Conservation (phyloP, 2,888 invertebrate species). For the Orthonevra nobilis region DNA sequence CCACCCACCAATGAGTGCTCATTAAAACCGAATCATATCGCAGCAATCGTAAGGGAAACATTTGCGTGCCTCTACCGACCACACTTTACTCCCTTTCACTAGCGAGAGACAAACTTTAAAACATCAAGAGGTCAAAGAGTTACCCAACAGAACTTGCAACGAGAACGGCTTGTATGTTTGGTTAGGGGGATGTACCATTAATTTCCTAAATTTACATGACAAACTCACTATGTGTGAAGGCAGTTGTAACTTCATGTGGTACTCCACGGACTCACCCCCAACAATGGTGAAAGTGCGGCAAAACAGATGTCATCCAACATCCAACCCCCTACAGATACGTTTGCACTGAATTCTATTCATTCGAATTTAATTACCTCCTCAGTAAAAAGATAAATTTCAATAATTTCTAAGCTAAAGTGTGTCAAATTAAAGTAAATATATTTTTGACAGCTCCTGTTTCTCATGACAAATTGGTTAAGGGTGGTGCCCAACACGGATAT, state of each 20-base stretch:
- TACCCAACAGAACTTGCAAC: neutral
- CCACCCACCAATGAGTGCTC: conserved; percentile 48
- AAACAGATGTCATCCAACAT: conserved; percentile 64
- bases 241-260: conserved; percentile 61
- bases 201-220: conserved; percentile 50
- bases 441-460: conserved; percentile 38
- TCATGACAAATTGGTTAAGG: conserved; percentile 41
- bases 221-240: conserved; percentile 29
- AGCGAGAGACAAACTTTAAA: conserved; percentile 42
- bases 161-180: neutral
- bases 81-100: conserved; percentile 42
- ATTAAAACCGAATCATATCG: conserved; percentile 67
- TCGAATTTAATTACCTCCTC: conserved; percentile 64
- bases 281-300: conserved; percentile 32
- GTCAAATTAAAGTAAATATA: conserved; percentile 65
- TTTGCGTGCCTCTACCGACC: conserved; percentile 33
- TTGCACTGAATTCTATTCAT: conserved; percentile 57
- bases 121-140: conserved; percentile 66
- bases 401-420: conserved; percentile 62
- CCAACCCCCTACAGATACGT: conserved; percentile 23
- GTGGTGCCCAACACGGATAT: conserved; percentile 18
- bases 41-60: conserved; percentile 39
- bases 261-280: conserved; percentile 69
- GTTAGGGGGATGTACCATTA: conserved; percentile 21
- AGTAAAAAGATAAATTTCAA: conserved; percentile 42